Conservation (phyloP, 2,113 vertebrate genomes). For the Oryzias melastigma region DNA sequence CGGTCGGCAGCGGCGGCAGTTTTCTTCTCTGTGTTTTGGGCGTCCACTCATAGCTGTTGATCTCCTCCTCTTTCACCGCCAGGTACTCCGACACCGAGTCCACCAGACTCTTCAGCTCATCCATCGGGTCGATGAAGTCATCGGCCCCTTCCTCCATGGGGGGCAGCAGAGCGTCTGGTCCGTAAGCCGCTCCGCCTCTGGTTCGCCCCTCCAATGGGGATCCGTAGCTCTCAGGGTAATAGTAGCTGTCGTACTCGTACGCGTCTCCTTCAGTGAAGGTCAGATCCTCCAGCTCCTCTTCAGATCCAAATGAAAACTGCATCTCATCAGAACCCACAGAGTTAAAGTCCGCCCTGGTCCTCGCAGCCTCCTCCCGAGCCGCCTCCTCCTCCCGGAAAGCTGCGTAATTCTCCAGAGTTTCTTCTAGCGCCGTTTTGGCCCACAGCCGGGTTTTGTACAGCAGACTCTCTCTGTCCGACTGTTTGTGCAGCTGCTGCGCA, state of each 20-base stretch:
- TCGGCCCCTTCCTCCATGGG: slow-evolving; percentile 76
- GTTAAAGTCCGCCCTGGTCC: slow-evolving; percentile 73
- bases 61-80: slow-evolving; percentile 93
- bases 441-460: slow-evolving; percentile 85
- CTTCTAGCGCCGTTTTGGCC: slow-evolving; percentile 68
- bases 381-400: slow-evolving; percentile 63
- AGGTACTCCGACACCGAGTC: slow-evolving; percentile 94
- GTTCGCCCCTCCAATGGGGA: slow-evolving; percentile 41
- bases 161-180: slow-evolving; percentile 67
- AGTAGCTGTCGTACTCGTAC: slow-evolving; percentile 67
- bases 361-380: slow-evolving; percentile 58
- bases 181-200: slow-evolving; percentile 33
- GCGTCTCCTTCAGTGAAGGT: slow-evolving; percentile 60
- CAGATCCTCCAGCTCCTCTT: slow-evolving; percentile 83
- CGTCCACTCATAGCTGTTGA: slow-evolving; percentile 83
- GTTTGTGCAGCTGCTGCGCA: slow-evolving; percentile 48
- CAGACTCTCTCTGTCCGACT: slow-evolving; percentile 75
- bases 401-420: slow-evolving; percentile 71
- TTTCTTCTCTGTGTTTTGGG: slow-evolving; percentile 72
- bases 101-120: slow-evolving; percentile 89
- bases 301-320: slow-evolving; percentile 81
- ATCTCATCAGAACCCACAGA: slow-evolving; percentile 87
- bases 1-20: slow-evolving; percentile 59
- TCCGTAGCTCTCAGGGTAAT: slow-evolving; percentile 41
- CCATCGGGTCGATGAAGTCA: slow-evolving; percentile 83